Base-by-base conservation (phyloP, 2,888 invertebrate species). In the Pogonocherus hispidulus region DNA sequence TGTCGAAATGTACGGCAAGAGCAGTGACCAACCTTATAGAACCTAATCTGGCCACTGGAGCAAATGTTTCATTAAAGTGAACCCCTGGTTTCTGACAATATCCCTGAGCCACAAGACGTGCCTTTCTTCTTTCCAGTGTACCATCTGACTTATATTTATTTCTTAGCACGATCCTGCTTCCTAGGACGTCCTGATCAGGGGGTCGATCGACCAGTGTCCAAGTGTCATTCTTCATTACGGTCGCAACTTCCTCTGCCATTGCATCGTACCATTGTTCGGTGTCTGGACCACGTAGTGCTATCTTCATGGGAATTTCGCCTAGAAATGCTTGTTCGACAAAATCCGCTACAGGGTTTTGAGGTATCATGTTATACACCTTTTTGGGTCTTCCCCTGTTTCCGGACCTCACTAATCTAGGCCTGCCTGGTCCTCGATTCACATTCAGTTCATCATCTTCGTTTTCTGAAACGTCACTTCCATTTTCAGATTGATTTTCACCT, bases 201-300 rank as follows among this genome's bases (percentile, higher is more conserved):
- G 74, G 74, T 14, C 72, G 63, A 11, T 75, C 70, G 2, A 78
- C 70, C 1, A 79, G 23, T 22, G 46, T 37, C 75, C 76, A 80
- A 0, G 75, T 75, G 5, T 77, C 65, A 32, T 78, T 78, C 41
- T 71, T 62, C 14, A 75, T 11, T 1, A 78, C 60, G 2, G 70
- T 63, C 8, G 67, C 66, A 0, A 77, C 41, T 63, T 78, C 74
- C 0, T 23, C 22, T 2, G 51, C 49, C 47, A 77, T 78, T 1
- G 76, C 76, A 23, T 69, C 55, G 11, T 57, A 41, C 78, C 66
- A 78, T 27, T 69, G 63, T 1, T 54, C 9, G 1, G 16, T 18
- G 16, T 73, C 72, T 14, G 56, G 18, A 1, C 57, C 18, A n/a
- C 11, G 14, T 18, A 72, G 27, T 6, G 74, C 69, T 46, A 69